Evolutionary conservation across 2,113 vertebrate genomes (phyloP), one percentile per base, ranked within the genome.

Genomic region (Panthera uncia): DNA sequence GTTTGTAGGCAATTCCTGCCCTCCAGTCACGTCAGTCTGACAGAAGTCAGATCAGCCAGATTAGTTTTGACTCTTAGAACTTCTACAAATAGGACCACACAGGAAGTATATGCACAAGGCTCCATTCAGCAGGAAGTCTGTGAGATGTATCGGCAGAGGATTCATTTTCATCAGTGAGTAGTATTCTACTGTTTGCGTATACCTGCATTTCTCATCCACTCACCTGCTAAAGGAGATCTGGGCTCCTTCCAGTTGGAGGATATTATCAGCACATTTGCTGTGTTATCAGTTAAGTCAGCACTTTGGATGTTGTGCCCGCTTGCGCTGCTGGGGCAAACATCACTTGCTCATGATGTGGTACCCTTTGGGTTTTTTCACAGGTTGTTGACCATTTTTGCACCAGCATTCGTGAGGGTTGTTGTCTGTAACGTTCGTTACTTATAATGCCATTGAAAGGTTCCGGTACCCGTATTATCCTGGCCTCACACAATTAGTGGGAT

Each of bases 91-190:
- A 45, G 63, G 63, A 36, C 9, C 31, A 2, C 6, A 13, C 23
- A 12, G 33, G n/a, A 38, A 5, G 11, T 7, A 4, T n/a, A 2
- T 25, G 31, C 21, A 16, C 8, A 11, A 7, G 9, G 27, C 48
- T 45, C 14, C 27, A 31, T 6, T 25, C 61, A 6, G 29, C 15
- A 86, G 25, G 38, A 79, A 33, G 61, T 41, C 48, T 55, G 41
- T 31, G 45, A 27, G 19, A 55, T 25, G 5, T 27, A 23, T 19
- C 41, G 41, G 27, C 45, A 68, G n/a, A 68, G 18, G 2, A 8
- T 4, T 29, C 13, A 14, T 4, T 14, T 33, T 0, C 41, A 4
- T 29, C 52, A 29, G 25, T 2, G 5, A 57, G 27, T 0, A 0
- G 66, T 5, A 0, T 5, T 41, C 36, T 27, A 0, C 23, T 10